Evolutionary conservation across 2,888 invertebrate genomes (phyloP), one percentile per base, ranked within the genome.

Genomic region (Sarcophaga rosellei): DNA sequence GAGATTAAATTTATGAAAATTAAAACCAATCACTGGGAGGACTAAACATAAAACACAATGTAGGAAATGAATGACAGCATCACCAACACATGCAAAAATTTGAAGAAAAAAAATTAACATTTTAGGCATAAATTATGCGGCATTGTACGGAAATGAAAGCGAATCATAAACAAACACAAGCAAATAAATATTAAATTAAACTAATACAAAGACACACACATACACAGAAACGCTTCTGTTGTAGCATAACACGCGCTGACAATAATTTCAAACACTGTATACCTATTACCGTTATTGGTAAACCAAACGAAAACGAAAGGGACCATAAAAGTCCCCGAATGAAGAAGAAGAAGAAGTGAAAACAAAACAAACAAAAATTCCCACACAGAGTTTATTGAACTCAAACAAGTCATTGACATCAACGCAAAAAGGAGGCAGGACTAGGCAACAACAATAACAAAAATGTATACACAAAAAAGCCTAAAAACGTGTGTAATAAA

Each of bases 301-400:
- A 35, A 35, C 2, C 69, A 63, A 77, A 70, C 15, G 74, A 75
- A 75, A 85, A 81, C 77, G 82, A 85, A 85, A 79, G 81, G 79
- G 6, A 79, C 15, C 23, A 23, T 53, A 59, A 10, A 68, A 10
- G 47, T 45, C 8, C 20, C 15, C 12, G 25, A 74, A 17, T 23
- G 35, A 23, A 47, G 23, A 45, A 35, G 35, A 35, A 35, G 35
- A 35, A 25, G 25, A 25, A 25, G 25, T 4, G 35, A 2, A 35
- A 35, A 35, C 35, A 10, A 8, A 10, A 35, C 8, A 10, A 35
- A 35, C 3, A 25, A 35, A 74, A 75, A 74, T 84, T 84, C 74
- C 81, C 77, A 84, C 70, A 84, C 70, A 53, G 61, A 81, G 86
- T 74, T 81, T 75, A 66, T 84, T 84, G 86, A 86, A 84, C 86